Base-by-base conservation (phyloP, 2,113 vertebrate species). In the Varanus komodoensis region DNA sequence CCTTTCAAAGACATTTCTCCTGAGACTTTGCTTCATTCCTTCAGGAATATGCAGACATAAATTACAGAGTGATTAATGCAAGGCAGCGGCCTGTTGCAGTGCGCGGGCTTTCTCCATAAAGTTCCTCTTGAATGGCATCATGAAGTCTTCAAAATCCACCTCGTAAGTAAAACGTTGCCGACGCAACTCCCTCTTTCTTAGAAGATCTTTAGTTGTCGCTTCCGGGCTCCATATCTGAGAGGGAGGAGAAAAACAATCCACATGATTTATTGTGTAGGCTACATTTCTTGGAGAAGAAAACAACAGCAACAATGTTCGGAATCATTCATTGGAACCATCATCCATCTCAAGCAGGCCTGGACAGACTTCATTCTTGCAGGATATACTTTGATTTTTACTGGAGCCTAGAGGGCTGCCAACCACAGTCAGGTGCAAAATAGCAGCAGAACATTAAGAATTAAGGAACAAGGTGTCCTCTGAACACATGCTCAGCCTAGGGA, bases 171-270 rank as follows among this genome's bases (percentile, higher is more conserved):
- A 91, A 0, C 23, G 92, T 75, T 98, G 96, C 67, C 75, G 97
- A 44, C 94, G 92, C 23, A 96, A 93, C 90, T 98, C 97, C 64
- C 96, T 96, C 89, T 97, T 98, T 92, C 95, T 97, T 88, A 98
- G 96, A 84, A 98, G 94, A 84, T 98, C 97, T 73, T 92, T 91
- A 80, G 96, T 98, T 75, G 96, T 96, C 14, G 97, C 92, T 32
- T 98, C 98, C 21, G 98, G 97, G 82, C 95, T 95, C 98, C 98
- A 99, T 75, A 97, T 89, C 99, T 99, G 83, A 74, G 21, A 4
- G 17, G 32, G 25, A 96, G 95, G 91, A 71, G 6, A 94, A 94
- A 77, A 78, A 69, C 92, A 75, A 88, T 8, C 27, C 74, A 82
- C 8, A 80, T 21, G 17, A 27, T 61, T 38, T 2, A 8, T 54